Base-by-base conservation (phyloP, 2,888 invertebrate species). In the Orthosia incerta region DNA sequence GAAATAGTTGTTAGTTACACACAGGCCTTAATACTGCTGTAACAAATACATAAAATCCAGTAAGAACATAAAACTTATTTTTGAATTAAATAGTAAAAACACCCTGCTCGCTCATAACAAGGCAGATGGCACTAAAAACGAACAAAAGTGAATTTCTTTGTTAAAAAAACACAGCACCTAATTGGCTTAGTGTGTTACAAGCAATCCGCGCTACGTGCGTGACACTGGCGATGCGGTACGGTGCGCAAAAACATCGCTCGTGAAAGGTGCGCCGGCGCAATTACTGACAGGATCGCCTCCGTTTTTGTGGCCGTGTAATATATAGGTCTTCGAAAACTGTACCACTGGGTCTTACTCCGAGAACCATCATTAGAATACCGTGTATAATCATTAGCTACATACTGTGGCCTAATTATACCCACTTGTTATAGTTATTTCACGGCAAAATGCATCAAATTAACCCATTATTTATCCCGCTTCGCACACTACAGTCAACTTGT, bases 371-470 rank as follows among this genome's bases (percentile, higher is more conserved):
- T 89, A 87, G 87, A 89, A 85, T 83, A 84, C 81, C 69, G 64
- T 80, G 83, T 81, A 84, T 87, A 85, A 81, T 85, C 78, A 88
- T 87, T 88, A 82, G 79, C 75, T 76, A 62, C 80, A 76, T 70
- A 79, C 84, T 84, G 80, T 74, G 80, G 72, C 74, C 82, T 86
- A 89, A 90, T 89, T 89, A 86, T 73, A 80, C 76, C 67, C 70
- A 79, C 74, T 80, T 81, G 82, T 78, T 78, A 78, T 78, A 84
- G 62, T 82, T 80, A 86, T 86, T 87, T 87, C 81, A 83, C 85
- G 83, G 89, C 85, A 82, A 89, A 89, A 86, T 87, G 84, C 79
- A 77, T 84, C 83, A 86, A 87, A 89, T 89, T 88, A 89, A 87
- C 86, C 86, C 88, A 89, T 90, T 88, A 90, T 83, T 83, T 79